Evolutionary conservation across 64 coral and sea anemone species (phyloP).

Genomic region (Actinia tenebrosa): DNA sequence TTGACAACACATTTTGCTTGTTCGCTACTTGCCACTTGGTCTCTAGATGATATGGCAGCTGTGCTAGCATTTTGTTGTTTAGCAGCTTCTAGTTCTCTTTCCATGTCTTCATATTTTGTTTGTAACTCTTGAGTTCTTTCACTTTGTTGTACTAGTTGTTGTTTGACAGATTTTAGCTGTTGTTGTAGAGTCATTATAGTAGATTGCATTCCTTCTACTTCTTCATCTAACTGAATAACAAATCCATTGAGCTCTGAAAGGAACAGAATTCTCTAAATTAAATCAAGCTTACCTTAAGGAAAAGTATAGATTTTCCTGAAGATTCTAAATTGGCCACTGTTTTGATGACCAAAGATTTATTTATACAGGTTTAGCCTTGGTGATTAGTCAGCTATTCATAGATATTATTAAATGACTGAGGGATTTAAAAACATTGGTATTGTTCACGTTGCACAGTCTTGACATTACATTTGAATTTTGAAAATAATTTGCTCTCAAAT

Average conservation of each 20-base stretch:
- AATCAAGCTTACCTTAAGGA: not conserved
- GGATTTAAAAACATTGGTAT: too few species aligned
- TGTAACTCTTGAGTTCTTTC: not conserved
- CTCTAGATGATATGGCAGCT: not conserved
- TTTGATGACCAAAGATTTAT: too few species aligned
- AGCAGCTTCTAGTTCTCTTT: constrained; percentile 3
- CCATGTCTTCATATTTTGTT: constrained; percentile 15
- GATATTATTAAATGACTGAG: too few species aligned
- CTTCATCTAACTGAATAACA: constrained; percentile 96
- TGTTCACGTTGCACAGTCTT: too few species aligned
- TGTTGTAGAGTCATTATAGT: constrained; percentile 97
- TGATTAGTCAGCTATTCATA: too few species aligned
- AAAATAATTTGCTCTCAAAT: too few species aligned
- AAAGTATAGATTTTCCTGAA: too few species aligned
- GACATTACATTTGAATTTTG: too few species aligned
- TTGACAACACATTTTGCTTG: not conserved
- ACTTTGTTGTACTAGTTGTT: constrained; percentile 46
- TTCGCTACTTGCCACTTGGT: not conserved
- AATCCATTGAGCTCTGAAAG: constrained; percentile 95
- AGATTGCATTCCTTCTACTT: constrained; percentile 99
- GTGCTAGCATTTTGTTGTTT: constrained; percentile 7
- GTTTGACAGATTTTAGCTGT: constrained; percentile 89
- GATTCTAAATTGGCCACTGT: too few species aligned
- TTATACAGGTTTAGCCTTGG: too few species aligned
- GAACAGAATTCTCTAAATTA: not conserved